phyloP scores from a whole-genome alignment of 1,140 invertebrate species.

The Neoseiulus cucumeris region DNA sequence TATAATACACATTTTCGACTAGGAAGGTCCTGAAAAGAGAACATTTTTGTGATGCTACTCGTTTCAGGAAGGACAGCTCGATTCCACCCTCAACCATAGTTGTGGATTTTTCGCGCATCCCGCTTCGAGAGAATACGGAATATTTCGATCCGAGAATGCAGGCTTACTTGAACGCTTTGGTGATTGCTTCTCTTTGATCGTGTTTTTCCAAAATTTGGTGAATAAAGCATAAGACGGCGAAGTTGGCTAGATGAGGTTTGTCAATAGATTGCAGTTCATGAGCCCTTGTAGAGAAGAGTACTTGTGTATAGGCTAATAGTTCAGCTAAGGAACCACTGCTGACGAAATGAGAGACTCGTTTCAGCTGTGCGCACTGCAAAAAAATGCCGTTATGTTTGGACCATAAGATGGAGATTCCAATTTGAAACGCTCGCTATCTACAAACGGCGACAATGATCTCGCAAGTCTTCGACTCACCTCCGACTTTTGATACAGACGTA shows the following conservation, averaged over 20 bases:
- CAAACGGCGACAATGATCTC: too few relatives aligned
- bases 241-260: conserved; percentile 43
- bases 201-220: conserved; percentile 36
- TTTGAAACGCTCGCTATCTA: too few relatives aligned
- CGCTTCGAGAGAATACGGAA: too few relatives aligned
- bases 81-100: too few relatives aligned
- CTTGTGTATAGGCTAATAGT: conserved; percentile 39
- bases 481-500: conserved; percentile 47
- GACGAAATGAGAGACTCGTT: conserved; percentile 49
- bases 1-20: conserved; percentile 43
- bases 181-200: conserved; percentile 13
- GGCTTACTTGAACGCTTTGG: conserved; percentile 18
- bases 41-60: too few relatives aligned
- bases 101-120: too few relatives aligned
- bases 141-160: not conserved
- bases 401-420: not conserved
- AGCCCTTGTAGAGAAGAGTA: conserved; percentile 33
- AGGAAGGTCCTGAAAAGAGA: conserved; percentile 37
- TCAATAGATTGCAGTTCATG: conserved; percentile 38
- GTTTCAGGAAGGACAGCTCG: too few relatives aligned
- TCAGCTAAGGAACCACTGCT: conserved; percentile 45
- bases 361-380: conserved; percentile 39
- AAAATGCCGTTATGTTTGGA: not conserved
- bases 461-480: conserved; percentile 31
- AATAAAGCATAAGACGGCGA: conserved; percentile 43